Conservation (phyloP, 1,140 invertebrate species). For the Agrypnia vestita region DNA sequence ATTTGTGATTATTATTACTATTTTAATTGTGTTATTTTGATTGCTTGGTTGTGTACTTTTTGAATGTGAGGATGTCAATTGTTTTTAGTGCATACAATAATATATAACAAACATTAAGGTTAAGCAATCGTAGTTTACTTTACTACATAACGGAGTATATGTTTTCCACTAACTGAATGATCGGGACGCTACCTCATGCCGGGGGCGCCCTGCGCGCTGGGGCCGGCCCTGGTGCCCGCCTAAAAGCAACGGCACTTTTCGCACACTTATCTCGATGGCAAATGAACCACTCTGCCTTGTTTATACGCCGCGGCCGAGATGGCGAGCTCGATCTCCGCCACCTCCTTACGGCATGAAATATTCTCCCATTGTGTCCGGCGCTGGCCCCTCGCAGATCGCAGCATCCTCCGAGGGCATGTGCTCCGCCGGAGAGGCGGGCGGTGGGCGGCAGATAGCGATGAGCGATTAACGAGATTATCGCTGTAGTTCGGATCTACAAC, state of each 20-base stretch:
- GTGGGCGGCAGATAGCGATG: conserved; percentile 46
- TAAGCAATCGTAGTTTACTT: too few relatives aligned
- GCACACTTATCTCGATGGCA: conserved; percentile 54
- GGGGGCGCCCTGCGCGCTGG: not conserved
- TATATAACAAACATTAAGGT: too few relatives aligned
- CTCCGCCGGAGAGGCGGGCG: conserved; percentile 14
- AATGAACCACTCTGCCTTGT: conserved; percentile 51
- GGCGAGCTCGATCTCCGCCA: conserved; percentile 36
- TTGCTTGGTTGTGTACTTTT: too few relatives aligned
- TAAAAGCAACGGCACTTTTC: conserved; percentile 44
- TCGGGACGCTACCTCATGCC: too few relatives aligned
- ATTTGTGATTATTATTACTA: too few relatives aligned
- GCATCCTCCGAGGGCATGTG: conserved; percentile 28
- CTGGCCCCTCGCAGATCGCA: not conserved
- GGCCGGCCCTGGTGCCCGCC: not conserved
- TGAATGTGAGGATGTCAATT: too few relatives aligned
- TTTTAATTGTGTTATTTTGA: too few relatives aligned
- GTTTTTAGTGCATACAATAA: too few relatives aligned
- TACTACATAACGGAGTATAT: too few relatives aligned
- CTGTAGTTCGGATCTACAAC: conserved; percentile 32
- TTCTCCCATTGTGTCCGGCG: conserved; percentile 47
- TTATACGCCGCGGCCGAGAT: conserved; percentile 48
- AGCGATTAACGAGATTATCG: conserved; percentile 55
- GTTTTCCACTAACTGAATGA: too few relatives aligned
- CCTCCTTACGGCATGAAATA: conserved; percentile 53